A percentile compares a stretch with the other conserved stretches of the same genome.
These are phyloP conservation scores for Hypena proboscidalis DNA, from an alignment of 2,888 invertebrate genomes.

Conservation along the genomic window DNA sequence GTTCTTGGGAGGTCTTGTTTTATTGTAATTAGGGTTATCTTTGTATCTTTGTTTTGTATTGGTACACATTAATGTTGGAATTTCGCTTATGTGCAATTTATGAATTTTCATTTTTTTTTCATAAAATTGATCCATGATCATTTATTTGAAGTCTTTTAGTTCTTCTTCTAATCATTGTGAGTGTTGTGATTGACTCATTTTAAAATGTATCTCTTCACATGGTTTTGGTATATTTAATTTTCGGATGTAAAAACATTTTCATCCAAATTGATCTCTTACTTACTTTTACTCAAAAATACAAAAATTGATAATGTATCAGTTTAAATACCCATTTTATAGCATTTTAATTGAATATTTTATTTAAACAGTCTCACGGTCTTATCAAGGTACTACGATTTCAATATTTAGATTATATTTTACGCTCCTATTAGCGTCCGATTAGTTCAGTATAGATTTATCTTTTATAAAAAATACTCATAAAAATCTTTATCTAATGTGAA, in stretches of 20 bases:
- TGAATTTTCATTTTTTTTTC: no score
- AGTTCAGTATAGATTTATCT: constrained; percentile 35
- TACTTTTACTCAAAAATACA: no score
- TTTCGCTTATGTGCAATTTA: constrained; percentile 4
- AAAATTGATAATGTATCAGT: constrained; percentile 12
- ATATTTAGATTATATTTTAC: constrained; percentile 24
- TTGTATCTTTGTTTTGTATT: constrained; percentile 2
- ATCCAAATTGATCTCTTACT: no score
- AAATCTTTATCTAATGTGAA: constrained; percentile 31
- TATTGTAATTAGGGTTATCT: constrained; percentile 40
- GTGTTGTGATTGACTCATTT: no score
- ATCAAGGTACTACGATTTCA: constrained; percentile 16
- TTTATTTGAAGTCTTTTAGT: no score
- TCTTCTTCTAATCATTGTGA: no score
- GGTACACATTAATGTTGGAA: constrained; percentile 3
- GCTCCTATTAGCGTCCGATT: constrained; percentile 38
- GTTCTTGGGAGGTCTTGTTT: constrained; percentile 42
- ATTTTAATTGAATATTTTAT: constrained; percentile 38
- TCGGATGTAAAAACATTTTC: no score
- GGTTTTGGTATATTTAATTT: no score
- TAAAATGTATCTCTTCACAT: no score
- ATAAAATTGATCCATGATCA: background rate
- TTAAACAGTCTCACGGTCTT: constrained; percentile 20
- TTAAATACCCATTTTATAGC: constrained; percentile 23
- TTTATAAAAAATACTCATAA: constrained; percentile 37